phyloP scores from a whole-genome alignment of 2,797 vertebrate species.

The Mus spretus region DNA sequence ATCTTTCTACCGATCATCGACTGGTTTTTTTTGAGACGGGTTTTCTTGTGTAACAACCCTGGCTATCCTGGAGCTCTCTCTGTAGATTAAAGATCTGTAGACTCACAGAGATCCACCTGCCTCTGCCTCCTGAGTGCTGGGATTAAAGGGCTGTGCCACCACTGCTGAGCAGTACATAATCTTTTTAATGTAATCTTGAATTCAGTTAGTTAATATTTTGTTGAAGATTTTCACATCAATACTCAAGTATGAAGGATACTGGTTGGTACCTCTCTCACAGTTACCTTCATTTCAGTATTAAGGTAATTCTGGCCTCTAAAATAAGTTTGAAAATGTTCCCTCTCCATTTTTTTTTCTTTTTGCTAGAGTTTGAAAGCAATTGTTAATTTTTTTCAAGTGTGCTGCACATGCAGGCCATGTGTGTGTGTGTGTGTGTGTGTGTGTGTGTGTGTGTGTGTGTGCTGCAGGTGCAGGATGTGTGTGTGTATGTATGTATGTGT shows the following conservation, averaged over 20 bases:
- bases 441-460: too few species aligned
- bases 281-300: not conserved
- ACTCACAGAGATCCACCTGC: not conserved
- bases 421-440: not conserved
- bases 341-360: not conserved
- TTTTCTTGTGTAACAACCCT: not conserved
- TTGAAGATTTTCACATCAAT: not conserved
- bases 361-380: not conserved
- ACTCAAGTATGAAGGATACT: not conserved
- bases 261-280: not conserved
- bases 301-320: not conserved
- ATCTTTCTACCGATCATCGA: not conserved
- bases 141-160: not conserved
- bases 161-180: not conserved
- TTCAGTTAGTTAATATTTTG: not conserved
- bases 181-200: not conserved
- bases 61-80: not conserved
- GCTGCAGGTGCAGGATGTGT: not conserved
- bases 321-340: not conserved
- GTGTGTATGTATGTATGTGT: not conserved
- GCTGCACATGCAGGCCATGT: not conserved
- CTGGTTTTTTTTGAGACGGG: not conserved
- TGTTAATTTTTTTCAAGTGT: not conserved
- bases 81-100: not conserved
- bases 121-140: not conserved